Evolutionary conservation across 2,797 vertebrate genomes (phyloP), one percentile per base, ranked within the genome.

Genomic region (Fratercula arctica): DNA sequence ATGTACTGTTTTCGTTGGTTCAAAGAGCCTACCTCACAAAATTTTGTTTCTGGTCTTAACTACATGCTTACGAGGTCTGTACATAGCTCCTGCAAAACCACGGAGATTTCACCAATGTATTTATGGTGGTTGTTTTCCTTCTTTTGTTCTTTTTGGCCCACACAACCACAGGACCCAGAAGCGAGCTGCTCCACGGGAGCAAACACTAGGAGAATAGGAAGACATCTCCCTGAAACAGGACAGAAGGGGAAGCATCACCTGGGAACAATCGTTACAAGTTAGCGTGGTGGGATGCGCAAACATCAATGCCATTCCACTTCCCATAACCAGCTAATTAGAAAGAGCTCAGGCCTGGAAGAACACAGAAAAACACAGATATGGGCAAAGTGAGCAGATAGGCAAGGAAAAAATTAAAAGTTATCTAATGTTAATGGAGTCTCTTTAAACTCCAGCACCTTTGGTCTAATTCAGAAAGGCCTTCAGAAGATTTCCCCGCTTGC

Each of bases 1-100:
- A 70, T 41, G 37, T 89, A 79, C 56, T 84, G 54, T 89, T 96
- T 97, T 81, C 26, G 24, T 95, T 85, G 85, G 76, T 94, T 97
- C 93, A 93, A 92, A 95, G 86, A 89, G 24, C 41, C 37, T 76
- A 83, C 28, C 26, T 14, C 88, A 91, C 59, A 59, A 91, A 72
- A 67, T 90, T 94, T 60, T 67, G 4, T 28, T 85, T 87, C 63
- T 94, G 20, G 8, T 90, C 56, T 81, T 95, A 77, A 76, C 56
- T 64, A 90, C 10, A 37, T 56, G 63, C 43, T 91, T 92, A 64
- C 84, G 43, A 86, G 35, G 12, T 48, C 53, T 84, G 63, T 87
- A 72, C 78, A 60, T 76, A 75, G 57, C 70, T 88, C 68, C 66
- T 54, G 43, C 54, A 83, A 90, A 72, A 39, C 81, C 87, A 95